Percentiles rank a stretch among this genome's conserved stretches.
Conservation (phyloP, 2,888 invertebrate species). For the Lapara coniferarum region DNA sequence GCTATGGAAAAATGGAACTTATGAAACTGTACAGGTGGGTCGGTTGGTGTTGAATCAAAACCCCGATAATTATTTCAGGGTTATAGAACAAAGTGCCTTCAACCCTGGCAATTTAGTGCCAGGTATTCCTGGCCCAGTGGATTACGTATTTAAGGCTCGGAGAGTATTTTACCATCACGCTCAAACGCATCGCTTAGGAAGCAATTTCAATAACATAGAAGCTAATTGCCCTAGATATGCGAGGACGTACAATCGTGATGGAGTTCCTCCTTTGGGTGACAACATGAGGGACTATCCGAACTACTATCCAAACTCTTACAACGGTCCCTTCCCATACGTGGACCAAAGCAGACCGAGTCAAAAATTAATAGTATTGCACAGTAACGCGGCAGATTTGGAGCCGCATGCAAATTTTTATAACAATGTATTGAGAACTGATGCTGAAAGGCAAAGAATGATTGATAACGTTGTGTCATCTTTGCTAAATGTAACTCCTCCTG, state of each 20-base stretch:
- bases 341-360: slow-evolving; percentile 41
- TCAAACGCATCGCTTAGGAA: slow-evolving; percentile 63
- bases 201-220: slow-evolving; percentile 48
- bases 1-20: slow-evolving; percentile 71
- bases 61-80: slow-evolving; percentile 75
- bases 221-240: slow-evolving; percentile 47
- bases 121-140: slow-evolving; percentile 80
- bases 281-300: slow-evolving; percentile 48
- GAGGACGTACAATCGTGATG: slow-evolving; percentile 48
- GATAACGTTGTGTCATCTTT: slow-evolving; percentile 26
- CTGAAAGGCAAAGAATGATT: slow-evolving; percentile 29
- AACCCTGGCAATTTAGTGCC: slow-evolving; percentile 58
- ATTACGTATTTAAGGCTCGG: slow-evolving; percentile 78
- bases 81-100: slow-evolving; percentile 79
- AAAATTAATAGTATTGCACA: slow-evolving; percentile 40
- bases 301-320: slow-evolving; percentile 53
- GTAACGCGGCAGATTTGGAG: slow-evolving; percentile 43
- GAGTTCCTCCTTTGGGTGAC: slow-evolving; percentile 42
- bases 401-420: slow-evolving; percentile 90
- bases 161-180: slow-evolving; percentile 81
- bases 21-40: slow-evolving; percentile 77
- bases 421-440: slow-evolving; percentile 65
- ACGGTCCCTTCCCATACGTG: slow-evolving; percentile 49
- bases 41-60: slow-evolving; percentile 74
- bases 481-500: slow-evolving; percentile 29